A percentile compares a stretch with the other conserved stretches of the same genome.
Conservation (phyloP, 2,888 invertebrate species). For the Dolomedes plantarius region DNA sequence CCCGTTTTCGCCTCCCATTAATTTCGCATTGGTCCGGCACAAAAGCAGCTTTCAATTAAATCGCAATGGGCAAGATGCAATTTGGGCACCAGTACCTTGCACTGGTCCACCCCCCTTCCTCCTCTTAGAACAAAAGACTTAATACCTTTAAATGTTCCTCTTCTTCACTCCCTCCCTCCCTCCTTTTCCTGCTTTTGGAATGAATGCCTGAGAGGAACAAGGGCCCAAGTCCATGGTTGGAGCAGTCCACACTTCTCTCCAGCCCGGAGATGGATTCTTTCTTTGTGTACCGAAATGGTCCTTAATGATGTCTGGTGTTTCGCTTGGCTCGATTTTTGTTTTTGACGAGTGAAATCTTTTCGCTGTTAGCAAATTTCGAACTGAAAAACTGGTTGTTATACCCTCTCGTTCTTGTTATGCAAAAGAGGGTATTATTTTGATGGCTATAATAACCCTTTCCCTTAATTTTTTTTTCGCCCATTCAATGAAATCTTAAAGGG, state of each 20-base stretch:
- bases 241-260: too few relatives aligned
- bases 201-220: background rate
- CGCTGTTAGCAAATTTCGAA: too few relatives aligned
- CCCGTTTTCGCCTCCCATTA: conserved; percentile 63
- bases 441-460: too few relatives aligned
- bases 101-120: background rate
- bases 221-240: background rate
- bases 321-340: background rate
- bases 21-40: conserved; percentile 66
- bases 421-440: too few relatives aligned
- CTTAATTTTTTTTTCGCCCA: too few relatives aligned
- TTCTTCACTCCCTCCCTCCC: background rate
- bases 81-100: conserved; percentile 19
- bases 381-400: too few relatives aligned
- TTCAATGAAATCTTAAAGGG: too few relatives aligned
- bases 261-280: background rate
- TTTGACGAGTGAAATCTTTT: background rate
- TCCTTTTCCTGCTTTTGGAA: background rate
- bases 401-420: too few relatives aligned
- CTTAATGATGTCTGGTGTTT: background rate
- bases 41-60: conserved; percentile 70
- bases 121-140: conserved; percentile 51
- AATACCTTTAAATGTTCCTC: conserved; percentile 57
- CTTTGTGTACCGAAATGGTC: background rate
- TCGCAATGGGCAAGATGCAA: conserved; percentile 62